Evolutionary conservation across 2,113 vertebrate species (phyloP), one percentile per base, ranked within the genome.

Genomic region (Microcebus jonahi): DNA sequence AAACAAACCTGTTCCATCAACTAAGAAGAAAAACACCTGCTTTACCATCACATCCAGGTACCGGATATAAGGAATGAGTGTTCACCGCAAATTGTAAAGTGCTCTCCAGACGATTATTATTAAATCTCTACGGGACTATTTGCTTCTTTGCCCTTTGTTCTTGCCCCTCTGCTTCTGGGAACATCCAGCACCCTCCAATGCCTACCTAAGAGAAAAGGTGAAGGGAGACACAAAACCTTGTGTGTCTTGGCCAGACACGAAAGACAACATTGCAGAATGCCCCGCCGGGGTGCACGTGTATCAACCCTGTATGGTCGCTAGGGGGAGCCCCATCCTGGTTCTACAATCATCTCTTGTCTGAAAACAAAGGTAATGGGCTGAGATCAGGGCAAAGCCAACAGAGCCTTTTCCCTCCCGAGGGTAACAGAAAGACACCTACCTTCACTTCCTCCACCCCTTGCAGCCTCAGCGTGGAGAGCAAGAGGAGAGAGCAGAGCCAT

Each of bases 381-480:
- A 5, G 21, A 57, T 15, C 8, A 18, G 15, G 53, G 36, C 36
- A 57, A 59, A 42, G 31, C 36, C 6, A 27, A n/a, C 36, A 14
- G 27, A 11, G 5, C n/a, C 20, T 12, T 31, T 48, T 36, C 55
- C 45, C 67, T 81, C 61, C n/a, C 20, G 1, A 2, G 0, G 9
- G 23, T 42, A 53, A 53, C 83, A 63, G 1, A 11, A 2, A 77
- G 18, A n/a, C n/a, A 65, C 94, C 98, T 98, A 99, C 99, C 99
- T 99, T 99, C 14, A 99, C 92, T 91, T 99, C 99, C 97, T 99
- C 99, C 92, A 99, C 96, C 5, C 98, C 96, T n/a, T 98, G 98
- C 88, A 99, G 96, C 88, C 99, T 99, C 65, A 99, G 98, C 0
- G 99, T 99, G 86, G 98, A 99, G 3, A 99, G 99, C 88, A 99